A percentile compares a stretch with the other conserved stretches of the same genome.
phyloP scores from a whole-genome alignment of 2,888 invertebrate genomes.

The Kuschelorhynchus macadamiae region DNA sequence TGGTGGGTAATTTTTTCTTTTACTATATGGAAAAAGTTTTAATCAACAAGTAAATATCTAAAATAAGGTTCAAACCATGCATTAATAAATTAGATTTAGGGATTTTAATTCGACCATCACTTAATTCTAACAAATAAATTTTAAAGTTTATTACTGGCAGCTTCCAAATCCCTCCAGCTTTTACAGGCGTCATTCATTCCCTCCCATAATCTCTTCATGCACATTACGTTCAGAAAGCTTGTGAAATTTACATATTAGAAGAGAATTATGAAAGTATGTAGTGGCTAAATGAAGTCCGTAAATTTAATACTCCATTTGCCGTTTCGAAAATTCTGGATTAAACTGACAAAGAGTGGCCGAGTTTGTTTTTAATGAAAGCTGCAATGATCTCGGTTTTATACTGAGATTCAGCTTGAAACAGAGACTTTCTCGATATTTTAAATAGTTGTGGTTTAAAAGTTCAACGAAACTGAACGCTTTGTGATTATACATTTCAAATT shows the following conservation, averaged over 20 bases:
- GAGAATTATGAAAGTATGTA: constrained; percentile 34
- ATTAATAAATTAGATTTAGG: background rate
- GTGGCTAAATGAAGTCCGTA: constrained; percentile 22
- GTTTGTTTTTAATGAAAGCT: constrained; percentile 35
- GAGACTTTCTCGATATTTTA: too few relatives aligned
- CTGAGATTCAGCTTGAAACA: too few relatives aligned
- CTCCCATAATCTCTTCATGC: constrained; percentile 33
- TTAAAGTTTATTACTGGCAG: constrained; percentile 25
- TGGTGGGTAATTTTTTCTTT: too few relatives aligned
- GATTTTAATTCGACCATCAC: background rate
- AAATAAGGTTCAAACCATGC: background rate
- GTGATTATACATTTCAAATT: too few relatives aligned
- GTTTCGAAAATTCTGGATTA: constrained; percentile 25
- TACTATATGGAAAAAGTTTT: background rate
- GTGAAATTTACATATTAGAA: constrained; percentile 42
- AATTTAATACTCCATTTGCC: constrained; percentile 35
- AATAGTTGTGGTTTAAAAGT: too few relatives aligned
- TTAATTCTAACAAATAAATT: constrained; percentile 3
- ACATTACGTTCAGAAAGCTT: constrained; percentile 23
- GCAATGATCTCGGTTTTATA: constrained; percentile 17
- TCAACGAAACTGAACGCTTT: too few relatives aligned
- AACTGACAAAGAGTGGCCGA: constrained; percentile 20
- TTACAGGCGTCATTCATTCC: constrained; percentile 13
- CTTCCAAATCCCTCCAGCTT: constrained; percentile 21
- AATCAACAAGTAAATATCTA: background rate